Conservation (phyloP, 64 coral and sea anemone species). For the Platygyra sinensis region DNA sequence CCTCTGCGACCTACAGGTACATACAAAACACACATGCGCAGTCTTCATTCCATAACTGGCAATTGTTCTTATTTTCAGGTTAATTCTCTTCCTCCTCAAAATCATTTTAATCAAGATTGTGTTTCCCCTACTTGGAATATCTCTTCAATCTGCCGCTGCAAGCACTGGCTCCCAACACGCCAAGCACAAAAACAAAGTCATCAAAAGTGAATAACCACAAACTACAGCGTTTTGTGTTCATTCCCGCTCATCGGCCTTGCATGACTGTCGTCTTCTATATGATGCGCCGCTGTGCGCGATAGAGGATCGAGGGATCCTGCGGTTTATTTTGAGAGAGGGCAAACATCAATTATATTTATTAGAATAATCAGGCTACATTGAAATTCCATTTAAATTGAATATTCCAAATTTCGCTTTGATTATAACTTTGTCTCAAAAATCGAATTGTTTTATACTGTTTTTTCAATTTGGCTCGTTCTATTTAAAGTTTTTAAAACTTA, state of each 20-base stretch:
- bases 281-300: no score
- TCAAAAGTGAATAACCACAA: slow-evolving; percentile 26
- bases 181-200: slow-evolving; percentile 20
- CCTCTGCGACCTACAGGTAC: neutral
- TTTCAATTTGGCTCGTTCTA: neutral
- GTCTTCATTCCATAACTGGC: neutral
- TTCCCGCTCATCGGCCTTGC: no score
- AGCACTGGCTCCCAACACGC: neutral
- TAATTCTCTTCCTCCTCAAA: slow-evolving; percentile 3
- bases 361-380: no score
- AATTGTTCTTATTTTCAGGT: neutral
- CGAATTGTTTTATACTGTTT: neutral
- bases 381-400: neutral
- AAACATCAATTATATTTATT: no score
- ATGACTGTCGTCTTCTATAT: no score
- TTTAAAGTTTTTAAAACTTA: neutral
- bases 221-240: no score
- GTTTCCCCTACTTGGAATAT: slow-evolving; percentile 26
- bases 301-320: no score
- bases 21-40: neutral
- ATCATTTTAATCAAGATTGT: slow-evolving; percentile 16
- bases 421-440: neutral
- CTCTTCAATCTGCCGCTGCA: neutral
- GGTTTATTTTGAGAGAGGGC: no score
- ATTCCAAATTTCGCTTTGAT: neutral